Base-by-base conservation (phyloP, 2,113 vertebrate genomes). In the Grammatotria lemairii region DNA sequence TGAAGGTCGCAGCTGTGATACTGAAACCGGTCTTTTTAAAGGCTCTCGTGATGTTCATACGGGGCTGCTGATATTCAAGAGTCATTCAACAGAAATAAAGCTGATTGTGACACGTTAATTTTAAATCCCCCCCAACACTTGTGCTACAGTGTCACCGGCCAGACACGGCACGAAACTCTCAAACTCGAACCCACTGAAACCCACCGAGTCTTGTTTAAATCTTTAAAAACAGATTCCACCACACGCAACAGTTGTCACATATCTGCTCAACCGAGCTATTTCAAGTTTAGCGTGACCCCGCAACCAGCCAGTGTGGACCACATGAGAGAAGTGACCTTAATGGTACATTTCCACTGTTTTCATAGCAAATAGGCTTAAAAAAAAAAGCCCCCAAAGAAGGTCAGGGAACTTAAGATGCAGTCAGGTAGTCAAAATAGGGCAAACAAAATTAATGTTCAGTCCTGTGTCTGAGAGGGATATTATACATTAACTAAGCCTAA, bases 1-100 rank as follows among this genome's bases (percentile, higher is more conserved):
- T 87, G 94, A 95, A 95, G 95, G 95, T 93, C 94, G 87, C 95
- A 96, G 96, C 96, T 96, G 96, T 93, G 95, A 87, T 91, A 94
- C 94, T 95, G 94, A 96, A 96, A 96, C 93, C 85, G 38, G 93
- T 91, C 87, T 96, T 96, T 96, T 95, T 95, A 95, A 95, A 94
- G 89, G 91, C 93, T 81, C 84, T 88, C 26, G 14, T 89, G 90
- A 83, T 86, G 86, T 81, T 90, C 80, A 21, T 33, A 8, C 53
- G 31, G 35, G 16, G 40, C 83, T 42, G 81, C 7, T 85, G 80
- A 80, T 82, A 91, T 89, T 85, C 54, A 82, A 82, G 86, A 91
- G 90, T 90, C 94, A 86, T 83, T 91, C 79, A 90, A 45, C 85
- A 91, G 58, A 91, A 93, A 93, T 93, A 93, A 91, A 89, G 70